Conservation (phyloP, 1,140 invertebrate genomes). For the Drosophila sturtevanti region DNA sequence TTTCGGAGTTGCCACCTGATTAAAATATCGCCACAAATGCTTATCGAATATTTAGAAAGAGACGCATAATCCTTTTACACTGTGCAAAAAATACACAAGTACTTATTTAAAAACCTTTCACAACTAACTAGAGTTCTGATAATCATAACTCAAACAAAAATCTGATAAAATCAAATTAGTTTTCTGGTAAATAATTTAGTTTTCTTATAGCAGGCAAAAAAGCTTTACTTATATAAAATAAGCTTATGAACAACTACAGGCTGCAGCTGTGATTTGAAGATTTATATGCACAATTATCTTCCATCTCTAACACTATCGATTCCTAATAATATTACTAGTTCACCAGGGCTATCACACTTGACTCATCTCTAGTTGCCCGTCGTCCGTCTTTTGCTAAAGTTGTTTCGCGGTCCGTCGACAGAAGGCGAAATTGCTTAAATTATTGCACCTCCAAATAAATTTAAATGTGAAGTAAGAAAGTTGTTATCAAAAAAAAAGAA, state of each 20-base stretch:
- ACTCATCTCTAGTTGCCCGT: slow-evolving; percentile 1
- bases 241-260: too few species aligned
- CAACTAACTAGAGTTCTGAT: too few species aligned
- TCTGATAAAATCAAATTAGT: too few species aligned
- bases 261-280: not conserved
- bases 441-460: slow-evolving; percentile 11
- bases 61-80: not conserved
- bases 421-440: not conserved
- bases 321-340: not conserved
- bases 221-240: too few species aligned
- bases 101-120: not conserved
- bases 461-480: slow-evolving; percentile 11
- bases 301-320: not conserved
- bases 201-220: too few species aligned
- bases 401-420: slow-evolving; percentile 5
- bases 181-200: too few species aligned
- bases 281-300: not conserved
- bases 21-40: slow-evolving; percentile 1
- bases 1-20: slow-evolving; percentile 13
- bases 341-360: not conserved
- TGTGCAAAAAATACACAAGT: not conserved
- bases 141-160: too few species aligned
- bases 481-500: not conserved
- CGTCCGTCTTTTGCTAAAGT: slow-evolving; percentile 5
- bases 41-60: not conserved